phyloP scores from a whole-genome alignment of 2,113 vertebrate species.

The Atlantisia rogersi region DNA sequence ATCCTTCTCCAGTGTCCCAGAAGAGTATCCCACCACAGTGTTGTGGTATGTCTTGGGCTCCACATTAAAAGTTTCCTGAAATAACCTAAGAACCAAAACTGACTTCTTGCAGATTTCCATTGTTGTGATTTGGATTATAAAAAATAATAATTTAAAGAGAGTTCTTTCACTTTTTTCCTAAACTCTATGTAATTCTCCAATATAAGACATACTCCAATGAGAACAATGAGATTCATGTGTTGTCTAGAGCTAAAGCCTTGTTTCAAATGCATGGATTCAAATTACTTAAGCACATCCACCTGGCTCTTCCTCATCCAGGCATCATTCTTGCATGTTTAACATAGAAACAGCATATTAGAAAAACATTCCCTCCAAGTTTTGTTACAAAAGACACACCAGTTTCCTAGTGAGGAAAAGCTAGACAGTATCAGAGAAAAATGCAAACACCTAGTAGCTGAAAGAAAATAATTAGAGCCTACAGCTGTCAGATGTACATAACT shows the following conservation, averaged over 20 bases:
- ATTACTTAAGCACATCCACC: background rate
- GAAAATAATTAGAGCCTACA: background rate
- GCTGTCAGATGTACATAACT: rapidly evolving
- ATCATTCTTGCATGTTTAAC: background rate
- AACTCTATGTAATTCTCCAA: background rate
- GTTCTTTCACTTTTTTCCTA: background rate
- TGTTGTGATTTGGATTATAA: rapidly evolving
- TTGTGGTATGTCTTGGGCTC: background rate
- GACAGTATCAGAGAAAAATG: background rate
- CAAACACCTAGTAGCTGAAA: background rate
- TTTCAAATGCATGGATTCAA: background rate
- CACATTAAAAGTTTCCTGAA: background rate
- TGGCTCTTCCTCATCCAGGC: background rate
- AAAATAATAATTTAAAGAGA: background rate
- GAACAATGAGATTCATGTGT: background rate
- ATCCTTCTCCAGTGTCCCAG: background rate
- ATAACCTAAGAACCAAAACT: background rate
- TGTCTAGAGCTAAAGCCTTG: background rate
- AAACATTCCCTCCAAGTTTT: background rate
- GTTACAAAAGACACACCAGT: background rate
- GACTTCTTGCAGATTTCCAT: background rate
- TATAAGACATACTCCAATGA: background rate
- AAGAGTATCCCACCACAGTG: background rate
- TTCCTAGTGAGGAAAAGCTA: background rate
- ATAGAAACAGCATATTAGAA: background rate